Percentiles rank a stretch among this genome's conserved stretches.
Conservation (phyloP, 2,113 vertebrate species). For the Oophaga pumilio region DNA sequence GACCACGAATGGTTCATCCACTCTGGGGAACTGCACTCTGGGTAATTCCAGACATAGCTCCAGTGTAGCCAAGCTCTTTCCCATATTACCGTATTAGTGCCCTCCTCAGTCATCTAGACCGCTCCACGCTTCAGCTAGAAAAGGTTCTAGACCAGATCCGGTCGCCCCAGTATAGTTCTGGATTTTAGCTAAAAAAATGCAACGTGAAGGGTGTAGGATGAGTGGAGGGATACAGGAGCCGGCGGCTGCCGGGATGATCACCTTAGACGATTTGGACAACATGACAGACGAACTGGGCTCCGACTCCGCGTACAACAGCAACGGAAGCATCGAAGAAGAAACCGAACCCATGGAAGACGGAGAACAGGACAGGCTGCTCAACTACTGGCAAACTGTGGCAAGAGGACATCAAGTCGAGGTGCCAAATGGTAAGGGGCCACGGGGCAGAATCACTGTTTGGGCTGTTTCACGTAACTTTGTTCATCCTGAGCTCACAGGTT, state of each 20-base stretch:
- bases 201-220: constrained; percentile 76
- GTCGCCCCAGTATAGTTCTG: neutral
- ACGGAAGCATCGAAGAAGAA: constrained; percentile 73
- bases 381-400: constrained; percentile 85
- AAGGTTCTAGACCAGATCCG: neutral
- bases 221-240: constrained; percentile 60
- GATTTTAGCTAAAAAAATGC: constrained; percentile 62
- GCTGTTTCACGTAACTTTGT: too few relatives aligned
- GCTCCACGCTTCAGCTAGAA: neutral
- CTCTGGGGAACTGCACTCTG: constrained; percentile 5
- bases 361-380: constrained; percentile 75
- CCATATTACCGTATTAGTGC: neutral
- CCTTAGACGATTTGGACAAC: constrained; percentile 83
- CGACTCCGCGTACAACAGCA: constrained; percentile 72
- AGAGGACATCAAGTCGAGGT: constrained; percentile 86
- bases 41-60: constrained; percentile 12
- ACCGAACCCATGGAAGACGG: constrained; percentile 71
- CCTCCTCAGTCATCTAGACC: neutral
- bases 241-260: constrained; percentile 70
- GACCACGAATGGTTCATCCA: neutral
- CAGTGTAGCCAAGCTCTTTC: neutral
- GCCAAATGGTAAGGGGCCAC: constrained; percentile 73
- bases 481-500: too few relatives aligned
- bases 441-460: neutral
- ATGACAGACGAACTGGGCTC: constrained; percentile 75